These are phyloP conservation scores for Lepidurus packardi DNA, from an alignment of 1,140 invertebrate species.

Conservation along the genomic window DNA sequence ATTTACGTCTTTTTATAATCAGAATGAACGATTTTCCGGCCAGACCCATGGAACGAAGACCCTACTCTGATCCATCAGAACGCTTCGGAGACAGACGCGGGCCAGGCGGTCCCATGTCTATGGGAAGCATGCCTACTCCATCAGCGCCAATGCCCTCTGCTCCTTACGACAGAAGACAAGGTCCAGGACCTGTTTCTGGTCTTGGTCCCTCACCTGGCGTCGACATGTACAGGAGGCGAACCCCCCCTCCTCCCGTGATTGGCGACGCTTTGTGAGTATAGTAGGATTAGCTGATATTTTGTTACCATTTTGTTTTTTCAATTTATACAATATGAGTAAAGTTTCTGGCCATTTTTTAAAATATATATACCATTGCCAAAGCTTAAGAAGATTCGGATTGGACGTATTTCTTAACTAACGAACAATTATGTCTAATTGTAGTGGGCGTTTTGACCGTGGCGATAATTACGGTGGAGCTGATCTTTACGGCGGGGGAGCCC, in stretches of 20 bases:
- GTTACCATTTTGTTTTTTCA: not conserved
- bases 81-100: conserved; percentile 33
- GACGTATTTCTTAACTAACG: too few species aligned
- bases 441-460: not conserved
- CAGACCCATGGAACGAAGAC: conserved; percentile 5
- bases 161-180: conserved; percentile 35
- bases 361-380: too few species aligned
- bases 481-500: not conserved
- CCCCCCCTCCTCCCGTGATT: conserved; percentile 35
- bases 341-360: too few species aligned
- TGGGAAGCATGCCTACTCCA: conserved; percentile 31
- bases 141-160: conserved; percentile 29
- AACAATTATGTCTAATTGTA: not conserved
- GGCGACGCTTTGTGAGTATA: conserved; percentile 32
- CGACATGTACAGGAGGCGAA: conserved; percentile 36
- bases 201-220: conserved; percentile 34
- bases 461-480: not conserved
- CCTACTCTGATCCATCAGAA: conserved; percentile 19
- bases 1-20: not conserved
- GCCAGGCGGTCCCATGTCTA: conserved; percentile 33
- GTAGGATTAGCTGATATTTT: not conserved
- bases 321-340: too few species aligned
- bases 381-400: too few species aligned
- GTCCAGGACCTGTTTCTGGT: conserved; percentile 34
- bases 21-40: not conserved